A percentile compares a stretch with the other conserved stretches of the same genome.
phyloP scores from a whole-genome alignment of 2,888 invertebrate genomes.

The Pandemis corylana region DNA sequence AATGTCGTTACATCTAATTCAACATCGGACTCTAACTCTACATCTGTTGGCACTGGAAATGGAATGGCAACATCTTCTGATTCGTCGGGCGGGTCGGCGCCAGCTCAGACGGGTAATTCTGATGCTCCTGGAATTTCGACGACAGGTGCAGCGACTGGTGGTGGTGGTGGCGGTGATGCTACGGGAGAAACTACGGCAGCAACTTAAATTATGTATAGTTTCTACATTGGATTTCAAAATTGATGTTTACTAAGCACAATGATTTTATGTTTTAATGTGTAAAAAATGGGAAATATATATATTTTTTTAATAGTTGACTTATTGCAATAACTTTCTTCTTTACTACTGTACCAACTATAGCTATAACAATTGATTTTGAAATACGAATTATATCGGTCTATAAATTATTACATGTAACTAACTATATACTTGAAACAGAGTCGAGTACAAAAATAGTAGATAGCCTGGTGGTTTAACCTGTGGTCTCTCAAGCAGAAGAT shows the following conservation, averaged over 20 bases:
- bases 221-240: not conserved
- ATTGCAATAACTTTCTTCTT: too few relatives aligned
- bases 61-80: not conserved
- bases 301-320: too few relatives aligned
- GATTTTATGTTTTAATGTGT: not conserved
- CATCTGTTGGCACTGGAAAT: not conserved
- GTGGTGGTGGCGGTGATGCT: not conserved
- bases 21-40: not conserved
- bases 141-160: not conserved
- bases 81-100: not conserved
- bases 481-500: too few relatives aligned
- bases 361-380: too few relatives aligned
- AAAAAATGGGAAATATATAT: not conserved
- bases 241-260: not conserved
- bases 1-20: not conserved
- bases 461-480: too few relatives aligned
- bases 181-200: not conserved
- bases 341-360: too few relatives aligned
- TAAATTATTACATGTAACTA: too few relatives aligned
- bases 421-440: too few relatives aligned
- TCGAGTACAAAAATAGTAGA: too few relatives aligned
- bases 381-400: too few relatives aligned
- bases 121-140: not conserved
- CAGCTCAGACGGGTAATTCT: not conserved
- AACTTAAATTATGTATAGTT: not conserved